Evolutionary conservation across 2,888 invertebrate species (phyloP), one percentile per base, ranked within the genome.

Genomic region (Mimumesa dahlbomi): DNA sequence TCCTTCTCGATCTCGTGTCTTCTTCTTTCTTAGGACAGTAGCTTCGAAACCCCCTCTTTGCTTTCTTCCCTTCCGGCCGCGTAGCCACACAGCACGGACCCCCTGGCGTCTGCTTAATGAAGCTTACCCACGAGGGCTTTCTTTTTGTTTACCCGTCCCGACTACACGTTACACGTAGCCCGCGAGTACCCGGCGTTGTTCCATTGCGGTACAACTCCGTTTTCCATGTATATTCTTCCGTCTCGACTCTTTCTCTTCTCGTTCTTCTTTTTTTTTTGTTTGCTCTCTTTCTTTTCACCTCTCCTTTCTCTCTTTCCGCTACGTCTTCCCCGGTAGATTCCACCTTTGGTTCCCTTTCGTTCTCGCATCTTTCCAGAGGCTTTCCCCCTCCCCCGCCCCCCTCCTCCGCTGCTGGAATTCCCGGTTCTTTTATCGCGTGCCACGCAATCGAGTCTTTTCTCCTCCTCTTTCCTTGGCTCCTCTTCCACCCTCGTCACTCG

Each of bases 41-140:
- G 11, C 18, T 5, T 46, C 36, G 25, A n/a, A 22, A 7, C 31
- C 36, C 14, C 31, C 36, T 34, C 50, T 34, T 43, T 36, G 29
- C 34, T 67, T 50, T 48, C 42, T 11, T 14, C 34, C 4, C 31
- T 34, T 19, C 11, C 48, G 0, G 29, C 65, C 31, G 22, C 14
- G 13, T n/a, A 21, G 38, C 49, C 53, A 50, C 54, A 64, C 43
- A 73, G 64, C 76, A 36, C 69, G n/a, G 14, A 31, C 73, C 74
- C 82, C 72, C 79, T 68, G 80, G 84, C 84, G 84, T 80, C 82
- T 81, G 85, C 82, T 86, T 88, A 88, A 88, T 87, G 86, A 87
- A 87, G 87, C 86, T 84, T 79, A 82, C 81, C 79, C 82, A 78
- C 75, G 82, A 83, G 82, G 75, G 77, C 66, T 71, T 82, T 81